Conservation (phyloP, 2,113 vertebrate genomes). For the Collichthys lucidus region DNA sequence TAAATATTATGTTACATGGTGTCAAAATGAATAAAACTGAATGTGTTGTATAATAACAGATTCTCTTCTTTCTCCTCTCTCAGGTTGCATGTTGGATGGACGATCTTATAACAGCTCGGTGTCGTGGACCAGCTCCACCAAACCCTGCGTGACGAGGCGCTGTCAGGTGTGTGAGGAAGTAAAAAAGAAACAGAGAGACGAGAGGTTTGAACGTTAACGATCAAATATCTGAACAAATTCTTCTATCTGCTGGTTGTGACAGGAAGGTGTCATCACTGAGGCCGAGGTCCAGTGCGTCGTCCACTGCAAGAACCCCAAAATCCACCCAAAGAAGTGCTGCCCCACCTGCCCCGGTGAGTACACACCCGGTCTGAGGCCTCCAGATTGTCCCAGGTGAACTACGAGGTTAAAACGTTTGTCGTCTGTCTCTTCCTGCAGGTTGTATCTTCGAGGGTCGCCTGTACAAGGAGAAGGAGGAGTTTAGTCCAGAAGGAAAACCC, state of each 20-base stretch:
- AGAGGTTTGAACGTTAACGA: background rate
- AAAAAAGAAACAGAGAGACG: too few relatives aligned
- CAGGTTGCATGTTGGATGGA: slow-evolving; percentile 92
- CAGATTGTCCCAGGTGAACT: background rate
- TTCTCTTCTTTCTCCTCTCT: background rate
- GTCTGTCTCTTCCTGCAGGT: slow-evolving; percentile 78
- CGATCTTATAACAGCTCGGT: slow-evolving; percentile 92
- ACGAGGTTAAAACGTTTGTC: background rate
- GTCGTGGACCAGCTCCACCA: slow-evolving; percentile 87
- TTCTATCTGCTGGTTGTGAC: slow-evolving; percentile 36
- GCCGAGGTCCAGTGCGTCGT: slow-evolving; percentile 91
- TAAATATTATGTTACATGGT: too few relatives aligned
- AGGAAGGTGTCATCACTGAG: slow-evolving; percentile 97
- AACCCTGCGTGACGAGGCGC: slow-evolving; percentile 88
- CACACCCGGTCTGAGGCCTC: background rate
- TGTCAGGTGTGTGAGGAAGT: slow-evolving; percentile 88
- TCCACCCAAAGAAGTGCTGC: slow-evolving; percentile 90
- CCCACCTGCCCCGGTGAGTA: slow-evolving; percentile 93
- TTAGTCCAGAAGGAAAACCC: slow-evolving; percentile 91
- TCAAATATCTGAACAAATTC: too few relatives aligned
- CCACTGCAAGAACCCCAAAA: slow-evolving; percentile 92
- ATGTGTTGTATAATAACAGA: too few relatives aligned
- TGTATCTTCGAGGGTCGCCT: slow-evolving; percentile 94
- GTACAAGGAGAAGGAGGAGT: slow-evolving; percentile 93
- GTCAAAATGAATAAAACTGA: too few relatives aligned